Evolutionary conservation across 2,113 vertebrate genomes (phyloP).

Genomic region (Meriones unguiculatus): DNA sequence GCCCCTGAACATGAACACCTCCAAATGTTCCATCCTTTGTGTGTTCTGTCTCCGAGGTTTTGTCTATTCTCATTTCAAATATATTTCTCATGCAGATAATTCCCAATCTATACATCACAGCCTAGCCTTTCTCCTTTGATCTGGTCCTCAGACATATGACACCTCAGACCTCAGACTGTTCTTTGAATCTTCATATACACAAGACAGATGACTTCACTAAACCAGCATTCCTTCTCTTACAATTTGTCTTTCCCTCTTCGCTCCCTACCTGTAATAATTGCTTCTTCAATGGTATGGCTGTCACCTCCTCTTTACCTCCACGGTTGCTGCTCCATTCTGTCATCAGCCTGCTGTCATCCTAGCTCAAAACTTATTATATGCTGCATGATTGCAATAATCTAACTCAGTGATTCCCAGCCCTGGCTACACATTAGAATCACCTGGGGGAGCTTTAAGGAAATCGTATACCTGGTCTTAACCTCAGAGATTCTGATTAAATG

Average conservation of each 20-base stretch:
- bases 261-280: slow-evolving; percentile 4
- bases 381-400: slow-evolving; percentile 75
- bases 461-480: slow-evolving; percentile 57
- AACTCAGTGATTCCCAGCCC: slow-evolving; percentile 70
- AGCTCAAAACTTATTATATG: slow-evolving; percentile 80
- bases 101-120: neutral
- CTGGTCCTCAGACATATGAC: neutral
- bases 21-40: neutral
- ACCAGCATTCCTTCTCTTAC: neutral
- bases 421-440: slow-evolving; percentile 68
- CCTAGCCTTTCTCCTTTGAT: neutral
- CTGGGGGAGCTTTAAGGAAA: slow-evolving; percentile 56
- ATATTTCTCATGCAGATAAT: neutral
- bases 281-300: neutral
- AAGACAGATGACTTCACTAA: neutral
- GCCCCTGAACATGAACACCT: neutral
- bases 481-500: slow-evolving; percentile 71
- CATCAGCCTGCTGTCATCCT: slow-evolving; percentile 59
- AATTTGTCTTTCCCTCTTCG: neutral
- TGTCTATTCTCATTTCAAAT: neutral
- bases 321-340: neutral
- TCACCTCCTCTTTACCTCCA: neutral
- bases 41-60: neutral
- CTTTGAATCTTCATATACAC: neutral
- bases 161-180: neutral